Percentiles rank a stretch among this genome's conserved stretches.
Evolutionary conservation across 2,888 invertebrate genomes (phyloP).

Genomic region (Drosophila monieri): DNA sequence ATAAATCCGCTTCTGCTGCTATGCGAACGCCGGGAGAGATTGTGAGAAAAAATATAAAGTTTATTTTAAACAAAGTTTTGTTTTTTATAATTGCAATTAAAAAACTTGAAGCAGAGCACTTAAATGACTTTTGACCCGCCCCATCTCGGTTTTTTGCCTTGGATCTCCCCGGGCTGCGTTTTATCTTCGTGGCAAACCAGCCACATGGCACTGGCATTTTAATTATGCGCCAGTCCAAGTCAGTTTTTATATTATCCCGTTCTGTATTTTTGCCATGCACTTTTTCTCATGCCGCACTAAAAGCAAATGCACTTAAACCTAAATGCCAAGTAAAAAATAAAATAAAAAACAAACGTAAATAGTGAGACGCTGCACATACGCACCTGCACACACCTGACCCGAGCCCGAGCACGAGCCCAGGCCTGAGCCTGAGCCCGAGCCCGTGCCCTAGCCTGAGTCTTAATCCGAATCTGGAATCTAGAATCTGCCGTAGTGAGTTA

Average conservation of each 20-base stretch:
- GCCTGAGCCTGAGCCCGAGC: conserved; percentile 6
- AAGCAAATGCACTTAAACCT: conserved; percentile 67
- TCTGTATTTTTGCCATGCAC: conserved; percentile 11
- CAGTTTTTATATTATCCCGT: conserved; percentile 48
- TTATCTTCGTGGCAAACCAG: conserved; percentile 63
- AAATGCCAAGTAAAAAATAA: conserved; percentile 18
- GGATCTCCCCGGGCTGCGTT: conserved; percentile 43
- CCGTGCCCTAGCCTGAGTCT: conserved; percentile 11
- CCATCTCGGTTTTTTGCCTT: conserved; percentile 5
- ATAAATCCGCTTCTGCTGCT: conserved; percentile 16
- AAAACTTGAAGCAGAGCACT: conserved; percentile 60
- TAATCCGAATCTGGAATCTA: conserved; percentile 14
- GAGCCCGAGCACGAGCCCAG: background rate
- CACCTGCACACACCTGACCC: conserved; percentile 43
- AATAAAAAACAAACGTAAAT: conserved; percentile 20
- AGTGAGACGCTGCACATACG: conserved; percentile 58
- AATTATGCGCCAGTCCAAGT: conserved; percentile 66
- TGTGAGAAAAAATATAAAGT: conserved; percentile 37
- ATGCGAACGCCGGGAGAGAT: background rate
- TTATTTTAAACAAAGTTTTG: conserved; percentile 58
- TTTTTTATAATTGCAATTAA: conserved; percentile 71
- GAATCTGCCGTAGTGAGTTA: conserved; percentile 32
- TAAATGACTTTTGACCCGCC: conserved; percentile 63
- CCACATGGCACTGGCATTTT: conserved; percentile 75
- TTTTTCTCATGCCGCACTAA: conserved; percentile 55